These are phyloP conservation scores for Pseudochirops cupreus DNA, from an alignment of 2,797 vertebrate genomes.

Conservation along the genomic window DNA sequence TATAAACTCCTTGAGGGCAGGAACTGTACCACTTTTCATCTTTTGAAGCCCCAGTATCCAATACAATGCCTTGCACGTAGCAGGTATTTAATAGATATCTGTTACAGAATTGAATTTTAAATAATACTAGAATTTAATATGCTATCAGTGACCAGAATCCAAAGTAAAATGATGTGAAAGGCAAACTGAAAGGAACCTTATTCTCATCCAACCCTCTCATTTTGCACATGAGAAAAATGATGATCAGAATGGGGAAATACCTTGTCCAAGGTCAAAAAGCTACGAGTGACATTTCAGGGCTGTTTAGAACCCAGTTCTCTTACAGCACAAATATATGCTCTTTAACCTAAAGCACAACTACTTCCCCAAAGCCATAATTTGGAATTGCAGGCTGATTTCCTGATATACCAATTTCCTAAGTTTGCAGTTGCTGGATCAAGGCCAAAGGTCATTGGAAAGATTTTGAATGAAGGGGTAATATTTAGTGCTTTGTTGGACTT, in stretches of 20 bases:
- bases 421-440: conserved; percentile 22
- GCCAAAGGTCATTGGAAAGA: conserved; percentile 41
- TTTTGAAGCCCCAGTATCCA: not conserved
- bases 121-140: not conserved
- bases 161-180: not conserved
- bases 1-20: not conserved
- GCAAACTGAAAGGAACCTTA: not conserved
- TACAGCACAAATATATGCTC: not conserved
- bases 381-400: conserved; percentile 43
- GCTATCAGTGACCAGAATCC: not conserved
- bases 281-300: conserved; percentile 36
- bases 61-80: not conserved
- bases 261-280: conserved; percentile 15
- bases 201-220: not conserved
- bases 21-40: not conserved
- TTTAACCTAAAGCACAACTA: conserved; percentile 5
- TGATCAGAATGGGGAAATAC: conserved; percentile 25
- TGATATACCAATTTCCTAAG: conserved; percentile 26
- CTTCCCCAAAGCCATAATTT: conserved; percentile 21
- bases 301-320: conserved; percentile 11
- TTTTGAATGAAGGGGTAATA: conserved; percentile 30
- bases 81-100: not conserved
- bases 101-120: not conserved
- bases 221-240: conserved; percentile 30
- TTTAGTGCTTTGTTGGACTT: not conserved